Base-by-base conservation (phyloP, 2,888 invertebrate species). In the Latheticus oryzae region DNA sequence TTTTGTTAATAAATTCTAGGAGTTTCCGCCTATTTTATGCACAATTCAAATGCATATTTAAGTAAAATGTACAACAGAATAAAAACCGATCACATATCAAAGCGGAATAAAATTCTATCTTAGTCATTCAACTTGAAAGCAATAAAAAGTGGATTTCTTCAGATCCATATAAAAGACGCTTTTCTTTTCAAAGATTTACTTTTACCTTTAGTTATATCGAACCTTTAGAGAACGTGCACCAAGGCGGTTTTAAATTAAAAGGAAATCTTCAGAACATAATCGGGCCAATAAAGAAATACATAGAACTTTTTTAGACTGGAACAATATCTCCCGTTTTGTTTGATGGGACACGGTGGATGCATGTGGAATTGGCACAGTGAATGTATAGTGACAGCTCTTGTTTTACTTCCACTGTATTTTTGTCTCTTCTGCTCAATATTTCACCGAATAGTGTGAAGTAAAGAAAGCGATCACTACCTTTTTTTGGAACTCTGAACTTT, bases 41-140 rank as follows among this genome's bases (percentile, higher is more conserved):
- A 35, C 8, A 51, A 38, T 40, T 32, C 19, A 38, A 57, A 56
- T 63, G 61, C 48, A 56, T 59, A 58, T 61, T 66, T 58, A 52
- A 40, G 37, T 17, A 26, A 9, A 33, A 21, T 48, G 37, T 35
- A 48, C 48, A 35, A 38, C 23, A 15, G 23, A 9, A 16, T 16
- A 32, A n/a, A 42, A 33, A 8, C 23, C 40, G 42, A 42, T 50
- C 50, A 50, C 17, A 52, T 42, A 42, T 52, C 52, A 52, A 52
- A 52, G 50, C 50, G 24, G 33, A 52, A 28, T 33, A 38, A 50
- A 50, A 50, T 50, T 50, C 30, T 13, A 50, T 23, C 38, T 50
- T 50, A 50, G 38, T 50, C 37, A 50, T 38, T 13, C 11, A 12
- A 37, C 12, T 38, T 50, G 37, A 38, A 47, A 19, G 32, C 38